Percentiles rank a stretch among this genome's conserved stretches.
Evolutionary conservation across 2,797 vertebrate species (phyloP).

Genomic region (Pogoniulus pusillus): DNA sequence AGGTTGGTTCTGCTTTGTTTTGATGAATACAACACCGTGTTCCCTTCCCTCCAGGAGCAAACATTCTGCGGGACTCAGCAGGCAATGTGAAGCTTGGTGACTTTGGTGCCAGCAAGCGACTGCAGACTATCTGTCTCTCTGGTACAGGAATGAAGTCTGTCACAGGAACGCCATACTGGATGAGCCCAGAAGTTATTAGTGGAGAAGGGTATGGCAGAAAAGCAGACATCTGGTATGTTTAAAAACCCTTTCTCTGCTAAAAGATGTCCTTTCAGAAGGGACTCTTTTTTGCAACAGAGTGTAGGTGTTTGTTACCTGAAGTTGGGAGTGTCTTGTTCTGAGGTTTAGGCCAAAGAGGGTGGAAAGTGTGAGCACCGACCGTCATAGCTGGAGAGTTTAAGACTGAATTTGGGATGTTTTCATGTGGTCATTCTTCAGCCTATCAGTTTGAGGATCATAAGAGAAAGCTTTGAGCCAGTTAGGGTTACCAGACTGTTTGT

Average conservation of each 20-base stretch:
- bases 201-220: slow-evolving; percentile 98
- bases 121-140: slow-evolving; percentile 97
- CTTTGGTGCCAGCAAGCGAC: slow-evolving; percentile 94
- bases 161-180: slow-evolving; percentile 98
- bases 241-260: neutral
- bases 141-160: slow-evolving; percentile 97
- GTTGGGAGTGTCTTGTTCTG: neutral
- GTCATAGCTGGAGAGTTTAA: neutral
- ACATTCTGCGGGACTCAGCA: slow-evolving; percentile 94
- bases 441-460: neutral
- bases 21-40: neutral
- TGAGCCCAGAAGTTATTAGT: slow-evolving; percentile 99
- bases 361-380: neutral
- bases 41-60: slow-evolving; percentile 84
- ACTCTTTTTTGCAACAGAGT: neutral
- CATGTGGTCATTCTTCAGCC: neutral
- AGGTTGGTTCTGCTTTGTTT: neutral
- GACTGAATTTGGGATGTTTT: neutral
- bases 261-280: neutral
- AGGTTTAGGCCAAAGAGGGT: neutral
- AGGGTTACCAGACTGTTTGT: neutral
- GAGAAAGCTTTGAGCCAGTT: neutral
- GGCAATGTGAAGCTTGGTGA: slow-evolving; percentile 98
- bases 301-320: neutral
- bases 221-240: slow-evolving; percentile 94